Percentiles rank a stretch among this genome's conserved stretches.
Evolutionary conservation across 2,113 vertebrate genomes (phyloP).

Genomic region (Prunella himalayana): DNA sequence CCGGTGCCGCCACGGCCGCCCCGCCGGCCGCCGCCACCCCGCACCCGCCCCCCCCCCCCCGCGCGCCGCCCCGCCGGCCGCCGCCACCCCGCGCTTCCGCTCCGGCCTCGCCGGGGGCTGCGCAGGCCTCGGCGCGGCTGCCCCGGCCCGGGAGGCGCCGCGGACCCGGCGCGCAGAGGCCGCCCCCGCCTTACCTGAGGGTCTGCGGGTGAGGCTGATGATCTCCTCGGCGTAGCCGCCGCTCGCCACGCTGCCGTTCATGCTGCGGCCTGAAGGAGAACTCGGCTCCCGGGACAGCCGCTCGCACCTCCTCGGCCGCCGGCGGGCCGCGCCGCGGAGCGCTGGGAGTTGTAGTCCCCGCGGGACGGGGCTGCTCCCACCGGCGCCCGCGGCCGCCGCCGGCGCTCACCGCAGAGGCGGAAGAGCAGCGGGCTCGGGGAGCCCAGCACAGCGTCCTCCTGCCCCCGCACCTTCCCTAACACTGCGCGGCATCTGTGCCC

Average conservation of each 20-base stretch:
- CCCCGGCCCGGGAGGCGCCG: background rate
- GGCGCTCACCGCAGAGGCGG: background rate
- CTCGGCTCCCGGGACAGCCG: background rate
- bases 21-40: background rate
- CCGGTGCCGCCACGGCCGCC: background rate
- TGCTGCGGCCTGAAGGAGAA: background rate
- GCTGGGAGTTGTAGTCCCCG: conserved; percentile 64
- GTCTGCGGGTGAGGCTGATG: conserved; percentile 71
- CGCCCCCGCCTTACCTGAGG: conserved; percentile 61
- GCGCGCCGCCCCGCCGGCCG: no score
- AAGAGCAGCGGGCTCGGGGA: no score
- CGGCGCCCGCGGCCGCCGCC: accelerated
- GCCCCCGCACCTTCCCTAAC: background rate
- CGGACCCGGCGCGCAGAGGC: background rate
- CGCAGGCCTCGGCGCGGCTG: background rate
- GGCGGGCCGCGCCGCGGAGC: background rate
- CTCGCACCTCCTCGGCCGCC: conserved; percentile 49
- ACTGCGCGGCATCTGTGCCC: accelerated
- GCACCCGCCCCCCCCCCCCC: no score
- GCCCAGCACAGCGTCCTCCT: background rate
- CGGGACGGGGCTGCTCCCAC: background rate
- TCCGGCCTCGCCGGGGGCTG: background rate
- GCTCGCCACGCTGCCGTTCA: conserved; percentile 42
- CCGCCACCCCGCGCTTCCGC: background rate
- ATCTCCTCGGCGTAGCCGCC: conserved; percentile 59